Percentiles rank a stretch among this genome's conserved stretches.
These are phyloP conservation scores for Heteronetta atricapilla DNA, from an alignment of 2,113 vertebrate genomes.

Conservation along the genomic window DNA sequence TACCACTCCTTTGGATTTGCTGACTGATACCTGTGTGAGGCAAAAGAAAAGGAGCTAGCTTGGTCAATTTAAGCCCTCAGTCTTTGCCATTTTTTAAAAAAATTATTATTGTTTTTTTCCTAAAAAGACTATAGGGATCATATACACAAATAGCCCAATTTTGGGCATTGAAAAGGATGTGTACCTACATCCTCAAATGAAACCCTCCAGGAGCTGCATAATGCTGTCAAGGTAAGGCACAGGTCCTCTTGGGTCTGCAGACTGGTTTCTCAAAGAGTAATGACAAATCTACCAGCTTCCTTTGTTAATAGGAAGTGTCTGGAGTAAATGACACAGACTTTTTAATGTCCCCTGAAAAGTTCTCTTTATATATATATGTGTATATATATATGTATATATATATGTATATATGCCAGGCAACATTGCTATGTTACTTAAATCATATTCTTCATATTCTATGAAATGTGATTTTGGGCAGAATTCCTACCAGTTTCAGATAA, in stretches of 20 bases:
- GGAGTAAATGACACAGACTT: neutral
- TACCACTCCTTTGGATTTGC: neutral
- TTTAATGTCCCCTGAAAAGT: neutral
- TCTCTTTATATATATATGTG: neutral
- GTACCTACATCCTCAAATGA: neutral
- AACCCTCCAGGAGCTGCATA: neutral
- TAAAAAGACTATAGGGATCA: neutral
- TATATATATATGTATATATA: neutral
- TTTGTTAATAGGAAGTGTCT: neutral
- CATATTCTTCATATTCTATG: no score
- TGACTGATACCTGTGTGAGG: accelerated
- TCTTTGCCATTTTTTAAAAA: no score
- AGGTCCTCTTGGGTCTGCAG: neutral
- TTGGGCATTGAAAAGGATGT: neutral
- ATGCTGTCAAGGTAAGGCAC: neutral
- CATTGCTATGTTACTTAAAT: neutral
- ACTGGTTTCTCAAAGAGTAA: neutral
- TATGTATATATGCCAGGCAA: neutral
- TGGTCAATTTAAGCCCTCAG: neutral
- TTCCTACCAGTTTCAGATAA: neutral
- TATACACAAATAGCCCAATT: neutral
- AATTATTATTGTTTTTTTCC: no score
- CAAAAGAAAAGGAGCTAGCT: neutral
- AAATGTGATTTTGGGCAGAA: neutral
- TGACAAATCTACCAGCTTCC: neutral